Evolutionary conservation across 30 jellyfish, hydroid and myxozoan species (phyloP).

Genomic region (Chrysaora quinquecirrha): DNA sequence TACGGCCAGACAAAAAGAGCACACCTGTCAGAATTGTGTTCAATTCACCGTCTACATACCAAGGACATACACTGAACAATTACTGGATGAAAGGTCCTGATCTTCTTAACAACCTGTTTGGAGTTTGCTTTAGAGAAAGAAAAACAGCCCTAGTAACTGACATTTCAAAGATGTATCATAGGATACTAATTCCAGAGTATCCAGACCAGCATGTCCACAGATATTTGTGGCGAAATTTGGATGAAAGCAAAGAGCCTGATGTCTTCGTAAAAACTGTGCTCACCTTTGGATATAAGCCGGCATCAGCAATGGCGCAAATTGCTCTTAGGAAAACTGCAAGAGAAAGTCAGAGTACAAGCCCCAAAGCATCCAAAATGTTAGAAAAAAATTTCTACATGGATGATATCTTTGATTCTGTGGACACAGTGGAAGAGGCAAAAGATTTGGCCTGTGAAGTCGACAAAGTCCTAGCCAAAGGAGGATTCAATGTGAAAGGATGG

Average conservation of each 20-base stretch:
- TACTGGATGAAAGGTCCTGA: neutral
- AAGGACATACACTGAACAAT: neutral
- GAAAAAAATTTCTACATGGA: constrained; percentile 47
- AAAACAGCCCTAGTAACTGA: constrained; percentile 42
- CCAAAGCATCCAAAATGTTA: constrained; percentile 51
- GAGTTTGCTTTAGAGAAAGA: constrained; percentile 6
- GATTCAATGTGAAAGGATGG: constrained; percentile 61
- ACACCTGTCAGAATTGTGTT: constrained; percentile 23
- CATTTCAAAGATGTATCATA: constrained; percentile 59
- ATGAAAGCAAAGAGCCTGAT: constrained; percentile 24
- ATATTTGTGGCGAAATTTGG: constrained; percentile 49
- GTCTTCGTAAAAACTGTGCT: constrained; percentile 56
- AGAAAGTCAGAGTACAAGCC: constrained; percentile 53
- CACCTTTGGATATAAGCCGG: constrained; percentile 72
- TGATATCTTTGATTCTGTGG: constrained; percentile 61
- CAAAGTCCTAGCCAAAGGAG: constrained; percentile 32
- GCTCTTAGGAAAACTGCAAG: constrained; percentile 14
- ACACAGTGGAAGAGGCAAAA: constrained; percentile 48
- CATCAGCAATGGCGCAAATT: constrained; percentile 58
- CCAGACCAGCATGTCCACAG: constrained; percentile 69
- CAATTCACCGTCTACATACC: constrained; percentile 9
- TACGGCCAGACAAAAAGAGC: constrained; percentile 35
- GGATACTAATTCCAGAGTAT: constrained; percentile 30
- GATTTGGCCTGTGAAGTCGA: constrained; percentile 45
- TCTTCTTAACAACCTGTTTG: neutral